These are phyloP conservation scores for Dysmachus trigonus DNA, from an alignment of 2,888 invertebrate genomes.

Conservation along the genomic window DNA sequence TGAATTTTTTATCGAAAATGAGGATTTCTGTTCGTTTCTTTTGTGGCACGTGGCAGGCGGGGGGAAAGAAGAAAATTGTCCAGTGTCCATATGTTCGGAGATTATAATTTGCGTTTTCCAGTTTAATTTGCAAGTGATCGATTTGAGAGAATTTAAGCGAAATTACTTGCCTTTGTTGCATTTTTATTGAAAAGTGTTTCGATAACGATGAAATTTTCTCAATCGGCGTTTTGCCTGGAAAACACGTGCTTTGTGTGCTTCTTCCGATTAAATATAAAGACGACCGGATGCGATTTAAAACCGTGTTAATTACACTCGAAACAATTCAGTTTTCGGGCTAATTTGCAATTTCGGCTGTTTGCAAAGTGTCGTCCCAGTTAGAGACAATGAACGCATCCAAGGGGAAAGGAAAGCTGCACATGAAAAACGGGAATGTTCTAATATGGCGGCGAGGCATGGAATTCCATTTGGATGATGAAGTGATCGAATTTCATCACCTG, in stretches of 20 bases:
- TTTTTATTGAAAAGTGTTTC: not conserved
- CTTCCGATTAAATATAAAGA: not conserved
- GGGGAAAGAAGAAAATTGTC: not conserved
- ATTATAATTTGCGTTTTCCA: not conserved
- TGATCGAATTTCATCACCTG: not conserved
- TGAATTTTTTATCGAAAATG: not conserved
- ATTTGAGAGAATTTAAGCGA: not conserved
- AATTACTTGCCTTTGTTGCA: not conserved
- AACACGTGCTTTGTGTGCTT: slow-evolving; percentile 16
- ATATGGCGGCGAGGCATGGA: slow-evolving; percentile 14
- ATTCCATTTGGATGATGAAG: not conserved
- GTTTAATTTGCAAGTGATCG: not conserved
- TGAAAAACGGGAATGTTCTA: not conserved
- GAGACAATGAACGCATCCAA: not conserved
- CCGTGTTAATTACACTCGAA: not conserved
- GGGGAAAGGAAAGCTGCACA: not conserved
- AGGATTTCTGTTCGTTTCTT: not conserved
- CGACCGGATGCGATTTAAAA: not conserved
- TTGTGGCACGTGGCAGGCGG: slow-evolving; percentile 12
- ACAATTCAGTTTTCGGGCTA: not conserved
- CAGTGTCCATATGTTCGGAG: not conserved
- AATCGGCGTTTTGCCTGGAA: not conserved
- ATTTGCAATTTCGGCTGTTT: not conserved
- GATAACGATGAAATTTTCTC: not conserved
- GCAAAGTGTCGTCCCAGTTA: not conserved